Evolutionary conservation across 2,888 invertebrate genomes (phyloP).

Genomic region (Drosophila silvestris): DNA sequence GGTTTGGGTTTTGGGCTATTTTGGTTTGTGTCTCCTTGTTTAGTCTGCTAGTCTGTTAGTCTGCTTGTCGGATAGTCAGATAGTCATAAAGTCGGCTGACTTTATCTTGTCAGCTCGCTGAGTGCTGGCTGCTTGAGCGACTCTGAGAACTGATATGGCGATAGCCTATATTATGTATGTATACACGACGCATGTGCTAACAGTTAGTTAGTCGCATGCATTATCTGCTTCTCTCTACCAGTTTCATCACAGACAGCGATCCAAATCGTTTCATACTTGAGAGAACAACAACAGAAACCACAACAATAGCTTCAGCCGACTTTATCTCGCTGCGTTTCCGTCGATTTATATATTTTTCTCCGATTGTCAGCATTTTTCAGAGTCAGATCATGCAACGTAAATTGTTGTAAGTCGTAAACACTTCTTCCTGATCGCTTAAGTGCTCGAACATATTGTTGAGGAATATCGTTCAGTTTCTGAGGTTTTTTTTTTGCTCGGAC

Average conservation of each 20-base stretch:
- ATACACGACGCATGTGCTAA: constrained; percentile 14
- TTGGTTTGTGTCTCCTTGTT: constrained; percentile 62
- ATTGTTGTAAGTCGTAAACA: constrained; percentile 60
- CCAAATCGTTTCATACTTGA: constrained; percentile 33
- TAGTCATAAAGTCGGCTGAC: constrained; percentile 21
- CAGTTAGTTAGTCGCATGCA: constrained; percentile 60
- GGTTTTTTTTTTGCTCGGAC: constrained; percentile 6
- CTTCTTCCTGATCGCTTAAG: constrained; percentile 1
- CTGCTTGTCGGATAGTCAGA: constrained; percentile 28
- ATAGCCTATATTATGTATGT: constrained; percentile 69
- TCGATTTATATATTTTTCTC: constrained; percentile 6
- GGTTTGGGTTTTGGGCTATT: constrained; percentile 24
- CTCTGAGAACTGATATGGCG: constrained; percentile 66
- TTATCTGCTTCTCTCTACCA: constrained; percentile 41
- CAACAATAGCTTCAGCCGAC: background rate
- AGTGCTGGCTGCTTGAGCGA: constrained; percentile 28
- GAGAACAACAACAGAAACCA: background rate
- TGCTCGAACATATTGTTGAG: constrained; percentile 10
- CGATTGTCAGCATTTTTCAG: constrained; percentile 17
- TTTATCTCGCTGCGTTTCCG: constrained; percentile 35
- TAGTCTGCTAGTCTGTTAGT: constrained; percentile 24
- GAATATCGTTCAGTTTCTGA: constrained; percentile 8
- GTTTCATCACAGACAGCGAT: constrained; percentile 48
- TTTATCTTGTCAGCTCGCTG: constrained; percentile 70
- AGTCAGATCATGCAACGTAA: constrained; percentile 13